Conservation (phyloP, 1,140 invertebrate species). For the Euwallacea similis region DNA sequence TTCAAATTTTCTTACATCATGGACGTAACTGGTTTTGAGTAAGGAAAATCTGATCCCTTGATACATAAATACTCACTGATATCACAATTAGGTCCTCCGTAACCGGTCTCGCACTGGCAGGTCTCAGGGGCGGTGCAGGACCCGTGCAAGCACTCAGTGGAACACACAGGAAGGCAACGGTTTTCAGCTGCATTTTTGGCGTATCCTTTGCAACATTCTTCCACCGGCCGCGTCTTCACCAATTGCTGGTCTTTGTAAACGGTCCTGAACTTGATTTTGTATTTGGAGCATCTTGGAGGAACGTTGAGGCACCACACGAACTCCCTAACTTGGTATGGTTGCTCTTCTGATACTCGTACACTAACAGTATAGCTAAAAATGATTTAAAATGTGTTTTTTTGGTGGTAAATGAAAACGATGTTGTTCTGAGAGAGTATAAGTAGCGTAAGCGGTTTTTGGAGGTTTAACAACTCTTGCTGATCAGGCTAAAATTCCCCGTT, state of each 20-base stretch:
- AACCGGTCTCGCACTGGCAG: constrained; percentile 81
- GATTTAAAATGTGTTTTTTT: constrained; percentile 13
- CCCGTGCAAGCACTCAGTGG: constrained; percentile 79
- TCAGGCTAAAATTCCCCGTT: too few relatives aligned
- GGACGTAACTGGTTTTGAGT: constrained; percentile 39
- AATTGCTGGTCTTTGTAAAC: constrained; percentile 72
- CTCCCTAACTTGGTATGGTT: constrained; percentile 78
- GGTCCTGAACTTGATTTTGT: constrained; percentile 73
- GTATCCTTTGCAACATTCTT: constrained; percentile 85
- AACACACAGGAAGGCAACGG: constrained; percentile 78
- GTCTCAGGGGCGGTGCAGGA: constrained; percentile 80
- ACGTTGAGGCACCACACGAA: constrained; percentile 81
- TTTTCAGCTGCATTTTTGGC: constrained; percentile 62
- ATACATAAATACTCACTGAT: constrained; percentile 69
- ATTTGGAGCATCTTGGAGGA: constrained; percentile 83
- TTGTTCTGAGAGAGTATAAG: too few relatives aligned
- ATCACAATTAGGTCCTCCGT: constrained; percentile 62
- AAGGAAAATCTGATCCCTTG: not conserved
- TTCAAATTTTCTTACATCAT: not conserved
- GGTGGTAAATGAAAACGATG: too few relatives aligned
- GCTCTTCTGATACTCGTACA: constrained; percentile 72
- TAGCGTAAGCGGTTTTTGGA: too few relatives aligned
- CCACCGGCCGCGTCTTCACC: constrained; percentile 72
- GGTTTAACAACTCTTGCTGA: too few relatives aligned
- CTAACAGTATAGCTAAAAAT: constrained; percentile 68